These are phyloP conservation scores for Andrena haemorrhoa DNA, from an alignment of 2,888 invertebrate species.

Conservation along the genomic window DNA sequence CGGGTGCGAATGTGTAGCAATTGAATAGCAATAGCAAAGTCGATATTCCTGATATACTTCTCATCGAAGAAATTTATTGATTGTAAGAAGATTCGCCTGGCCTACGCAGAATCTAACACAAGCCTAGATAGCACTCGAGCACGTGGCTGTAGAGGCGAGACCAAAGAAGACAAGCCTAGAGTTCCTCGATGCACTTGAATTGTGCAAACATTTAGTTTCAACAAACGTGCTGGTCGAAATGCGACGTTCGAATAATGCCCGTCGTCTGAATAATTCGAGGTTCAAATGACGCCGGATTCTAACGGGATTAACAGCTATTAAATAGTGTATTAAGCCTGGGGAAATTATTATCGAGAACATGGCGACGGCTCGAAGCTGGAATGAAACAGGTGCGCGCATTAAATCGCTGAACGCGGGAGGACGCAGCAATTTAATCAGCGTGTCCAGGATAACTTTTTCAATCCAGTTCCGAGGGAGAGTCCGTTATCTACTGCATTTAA, in stretches of 20 bases:
- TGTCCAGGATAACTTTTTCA: neutral
- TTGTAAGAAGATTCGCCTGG: neutral
- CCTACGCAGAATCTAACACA: neutral
- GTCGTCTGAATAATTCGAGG: constrained; percentile 45
- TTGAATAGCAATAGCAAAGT: too few relatives aligned
- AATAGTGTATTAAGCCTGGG: constrained; percentile 34
- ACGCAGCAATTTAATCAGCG: neutral
- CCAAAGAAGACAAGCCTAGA: constrained; percentile 19
- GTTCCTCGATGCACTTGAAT: constrained; percentile 12
- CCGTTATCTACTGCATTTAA: neutral
- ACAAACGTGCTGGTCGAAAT: constrained; percentile 19
- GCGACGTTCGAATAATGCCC: constrained; percentile 9
- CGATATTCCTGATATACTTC: too few relatives aligned
- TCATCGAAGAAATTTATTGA: too few relatives aligned
- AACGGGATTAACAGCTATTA: constrained; percentile 46
- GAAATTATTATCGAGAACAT: constrained; percentile 29
- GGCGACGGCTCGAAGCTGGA: neutral
- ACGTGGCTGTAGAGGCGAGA: neutral
- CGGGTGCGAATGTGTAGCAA: too few relatives aligned
- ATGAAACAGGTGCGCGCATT: constrained; percentile 11
- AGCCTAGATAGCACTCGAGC: neutral
- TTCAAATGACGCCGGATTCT: constrained; percentile 40
- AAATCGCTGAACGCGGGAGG: neutral
- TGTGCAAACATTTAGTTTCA: constrained; percentile 40
- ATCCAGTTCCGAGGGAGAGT: neutral